These are phyloP conservation scores for Aegotheles bennettii DNA, from an alignment of 2,113 vertebrate species.

Conservation along the genomic window DNA sequence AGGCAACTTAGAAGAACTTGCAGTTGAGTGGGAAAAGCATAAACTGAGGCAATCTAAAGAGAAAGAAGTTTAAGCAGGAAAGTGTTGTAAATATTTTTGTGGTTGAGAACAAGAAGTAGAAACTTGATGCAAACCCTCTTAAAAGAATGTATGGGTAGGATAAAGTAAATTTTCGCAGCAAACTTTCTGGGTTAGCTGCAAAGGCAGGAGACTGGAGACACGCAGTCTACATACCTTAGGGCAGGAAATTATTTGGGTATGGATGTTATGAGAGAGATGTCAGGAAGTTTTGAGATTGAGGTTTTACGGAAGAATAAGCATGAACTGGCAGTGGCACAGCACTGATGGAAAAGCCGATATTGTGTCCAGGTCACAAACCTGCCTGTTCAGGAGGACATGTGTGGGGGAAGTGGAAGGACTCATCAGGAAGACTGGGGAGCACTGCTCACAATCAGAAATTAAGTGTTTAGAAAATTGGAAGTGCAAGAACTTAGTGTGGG, in stretches of 20 bases:
- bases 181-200: not conserved
- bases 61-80: not conserved
- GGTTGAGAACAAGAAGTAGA: not conserved
- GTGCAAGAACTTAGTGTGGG: not conserved
- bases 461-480: not conserved
- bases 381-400: not conserved
- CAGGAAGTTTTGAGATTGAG: not conserved
- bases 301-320: not conserved
- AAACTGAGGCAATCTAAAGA: not conserved
- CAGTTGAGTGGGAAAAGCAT: not conserved
- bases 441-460: not conserved
- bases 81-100: not conserved
- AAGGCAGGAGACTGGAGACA: not conserved
- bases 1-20: not conserved
- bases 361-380: not conserved
- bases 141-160: not conserved
- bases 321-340: not conserved
- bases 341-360: not conserved
- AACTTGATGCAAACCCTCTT: not conserved
- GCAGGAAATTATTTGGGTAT: not conserved
- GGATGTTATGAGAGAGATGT: not conserved
- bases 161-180: not conserved
- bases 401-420: not conserved
- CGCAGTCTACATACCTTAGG: not conserved
- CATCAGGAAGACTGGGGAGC: not conserved